These are phyloP conservation scores for Pentamera pediparva DNA, from an alignment of 53 echinoderm and acorn worm genomes.

Conservation along the genomic window DNA sequence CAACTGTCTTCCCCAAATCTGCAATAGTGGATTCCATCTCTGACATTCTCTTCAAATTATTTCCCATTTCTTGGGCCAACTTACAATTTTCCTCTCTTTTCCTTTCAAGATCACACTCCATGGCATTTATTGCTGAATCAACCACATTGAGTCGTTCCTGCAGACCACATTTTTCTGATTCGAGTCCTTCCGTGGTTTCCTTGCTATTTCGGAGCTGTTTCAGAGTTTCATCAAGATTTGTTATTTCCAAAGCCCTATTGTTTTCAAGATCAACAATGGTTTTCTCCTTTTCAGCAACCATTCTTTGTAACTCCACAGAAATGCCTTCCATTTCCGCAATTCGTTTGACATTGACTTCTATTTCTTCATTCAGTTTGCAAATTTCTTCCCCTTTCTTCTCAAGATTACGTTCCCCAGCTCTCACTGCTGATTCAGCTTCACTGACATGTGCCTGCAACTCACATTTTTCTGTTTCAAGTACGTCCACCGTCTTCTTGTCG, in stretches of 20 bases:
- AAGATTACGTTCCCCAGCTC: no score
- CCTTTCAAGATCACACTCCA: background rate
- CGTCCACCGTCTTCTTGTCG: no score
- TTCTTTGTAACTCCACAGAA: background rate
- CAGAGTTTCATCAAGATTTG: background rate
- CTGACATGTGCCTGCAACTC: no score
- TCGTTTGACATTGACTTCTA: background rate
- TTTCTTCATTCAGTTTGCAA: background rate
- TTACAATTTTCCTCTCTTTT: no score
- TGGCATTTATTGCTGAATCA: background rate
- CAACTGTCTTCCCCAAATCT: no score
- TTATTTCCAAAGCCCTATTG: background rate
- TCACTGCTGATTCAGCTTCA: no score
- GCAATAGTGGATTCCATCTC: no score
- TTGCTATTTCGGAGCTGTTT: background rate
- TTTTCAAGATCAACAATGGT: background rate
- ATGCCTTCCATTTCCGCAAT: background rate
- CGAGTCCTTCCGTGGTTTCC: background rate
- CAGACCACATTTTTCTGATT: background rate
- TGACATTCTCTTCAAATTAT: no score
- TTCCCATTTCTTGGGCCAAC: no score
- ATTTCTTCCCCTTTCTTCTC: background rate
- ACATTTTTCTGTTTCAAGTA: background rate
- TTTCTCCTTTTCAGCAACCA: background rate
- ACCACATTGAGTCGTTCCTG: background rate